Evolutionary conservation across 2,888 invertebrate genomes (phyloP), one percentile per base, ranked within the genome.

Genomic region (Amphiduros pacificus): DNA sequence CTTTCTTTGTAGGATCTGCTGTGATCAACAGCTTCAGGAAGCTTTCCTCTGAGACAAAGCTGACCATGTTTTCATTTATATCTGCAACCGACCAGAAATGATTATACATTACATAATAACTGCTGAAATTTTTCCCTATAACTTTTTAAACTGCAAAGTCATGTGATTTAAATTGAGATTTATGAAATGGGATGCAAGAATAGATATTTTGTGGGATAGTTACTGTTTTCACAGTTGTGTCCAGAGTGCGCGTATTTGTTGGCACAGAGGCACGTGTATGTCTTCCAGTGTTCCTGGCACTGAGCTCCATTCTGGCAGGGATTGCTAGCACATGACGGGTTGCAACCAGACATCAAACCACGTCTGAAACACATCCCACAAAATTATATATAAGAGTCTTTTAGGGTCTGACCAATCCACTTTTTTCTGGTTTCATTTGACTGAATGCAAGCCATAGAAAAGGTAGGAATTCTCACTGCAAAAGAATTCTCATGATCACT

Each of bases 221-320:
- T 84, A 94, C 95, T 94, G 75, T 88, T 90, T 85, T 95, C 93
- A 82, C 96, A 96, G 79, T 90, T 91, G 62, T 88, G 86, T 67
- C 96, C 96, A 65, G 91, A 88, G 83, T 95, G 95, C 0, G 95
- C 94, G 92, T 94, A 93, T 44, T 89, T 89, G 83, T 95, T 95
- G 71, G 90, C 90, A 84, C 96, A 96, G 69, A 92, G 90, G 80
- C 96, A 96, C 75, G 91, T 90, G 74, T 92, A 92, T 79, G 90
- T 90, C 17, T 89, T 88, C 80, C 95, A 95, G 0, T 91, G 85
- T 79, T 95, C 94, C 26, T 74, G 65, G 71, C 85, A 96, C 67
- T 88, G 88, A 0, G 93, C 95, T 51, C 90, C 92, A 80, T 96
- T 94, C 81, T 91, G 89, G 79, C 95, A 96, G 9, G 94, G 94